Percentiles rank a stretch among this genome's conserved stretches.
Conservation (phyloP, 2,113 vertebrate species). For the Hypocryptadius cinnamomeus region DNA sequence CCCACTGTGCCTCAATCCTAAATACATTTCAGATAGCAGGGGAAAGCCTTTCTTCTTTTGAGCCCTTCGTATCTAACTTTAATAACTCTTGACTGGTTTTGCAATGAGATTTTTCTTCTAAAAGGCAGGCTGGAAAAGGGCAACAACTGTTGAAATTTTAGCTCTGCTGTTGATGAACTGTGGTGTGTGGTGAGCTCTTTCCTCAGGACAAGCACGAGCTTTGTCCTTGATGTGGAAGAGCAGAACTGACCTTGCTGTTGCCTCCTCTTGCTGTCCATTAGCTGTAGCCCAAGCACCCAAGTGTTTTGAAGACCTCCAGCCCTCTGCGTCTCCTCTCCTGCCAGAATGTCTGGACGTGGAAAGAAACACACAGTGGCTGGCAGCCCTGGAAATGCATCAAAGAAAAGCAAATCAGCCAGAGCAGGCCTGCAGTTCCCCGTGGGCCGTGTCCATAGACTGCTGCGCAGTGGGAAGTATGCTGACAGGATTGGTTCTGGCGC, state of each 20-base stretch:
- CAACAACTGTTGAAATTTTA: background rate
- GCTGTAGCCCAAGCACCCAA: background rate
- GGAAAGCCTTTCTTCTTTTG: background rate
- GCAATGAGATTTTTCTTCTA: background rate
- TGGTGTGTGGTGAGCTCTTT: background rate
- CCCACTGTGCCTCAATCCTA: background rate
- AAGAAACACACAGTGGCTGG: conserved; percentile 23
- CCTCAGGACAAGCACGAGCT: background rate
- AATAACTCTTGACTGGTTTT: background rate
- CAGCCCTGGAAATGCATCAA: background rate
- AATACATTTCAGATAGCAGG: background rate
- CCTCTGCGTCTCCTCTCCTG: background rate
- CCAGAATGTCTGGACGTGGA: conserved; percentile 71
- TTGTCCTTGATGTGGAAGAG: background rate
- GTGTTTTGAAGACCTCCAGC: background rate
- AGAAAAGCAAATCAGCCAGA: conserved; percentile 23
- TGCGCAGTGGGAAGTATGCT: conserved; percentile 63
- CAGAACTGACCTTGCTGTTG: background rate
- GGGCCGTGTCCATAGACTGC: conserved; percentile 59
- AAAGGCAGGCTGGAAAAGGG: background rate
- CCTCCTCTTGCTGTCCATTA: background rate
- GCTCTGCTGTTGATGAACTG: background rate
- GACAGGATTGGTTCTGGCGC: conserved; percentile 44
- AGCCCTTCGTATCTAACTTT: background rate
- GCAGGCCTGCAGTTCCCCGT: conserved; percentile 77